phyloP scores from a whole-genome alignment of 2,797 vertebrate genomes.

The Oryzias dopingdopingensis region DNA sequence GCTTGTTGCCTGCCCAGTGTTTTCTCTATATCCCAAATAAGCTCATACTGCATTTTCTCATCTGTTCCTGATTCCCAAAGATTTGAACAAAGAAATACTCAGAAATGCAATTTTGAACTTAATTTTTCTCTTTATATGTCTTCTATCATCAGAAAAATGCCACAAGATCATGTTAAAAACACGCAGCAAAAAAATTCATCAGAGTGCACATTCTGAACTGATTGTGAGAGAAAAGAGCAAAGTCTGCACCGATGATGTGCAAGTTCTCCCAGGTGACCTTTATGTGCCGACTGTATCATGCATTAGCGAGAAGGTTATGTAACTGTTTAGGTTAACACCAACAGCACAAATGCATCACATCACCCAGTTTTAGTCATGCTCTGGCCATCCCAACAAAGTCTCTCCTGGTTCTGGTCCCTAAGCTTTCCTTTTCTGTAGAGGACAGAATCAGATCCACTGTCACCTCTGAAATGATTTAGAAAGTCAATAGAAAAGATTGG shows the following conservation, averaged over 20 bases:
- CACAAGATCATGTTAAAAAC: no score
- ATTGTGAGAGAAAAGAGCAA: conserved; percentile 14
- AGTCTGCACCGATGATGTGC: not conserved
- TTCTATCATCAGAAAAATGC: no score
- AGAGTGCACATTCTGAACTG: conserved; percentile 6
- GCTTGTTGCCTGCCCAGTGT: no score
- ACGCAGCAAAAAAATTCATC: no score
- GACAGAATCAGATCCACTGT: conserved; percentile 18
- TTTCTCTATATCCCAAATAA: no score
- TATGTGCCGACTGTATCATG: conserved; percentile 34
- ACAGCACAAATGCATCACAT: conserved; percentile 38
- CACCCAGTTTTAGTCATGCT: conserved; percentile 22
- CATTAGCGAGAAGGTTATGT: conserved; percentile 46
- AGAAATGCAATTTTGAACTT: no score
- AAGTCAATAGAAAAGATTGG: not conserved
- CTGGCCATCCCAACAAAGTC: conserved; percentile 12
- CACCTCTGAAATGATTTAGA: not conserved
- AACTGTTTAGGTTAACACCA: conserved; percentile 41
- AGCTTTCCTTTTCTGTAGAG: conserved; percentile 25
- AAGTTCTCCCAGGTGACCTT: conserved; percentile 30
- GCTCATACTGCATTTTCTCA: no score
- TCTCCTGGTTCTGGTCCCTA: conserved; percentile 24
- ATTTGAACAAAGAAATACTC: no score
- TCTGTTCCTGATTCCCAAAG: no score
- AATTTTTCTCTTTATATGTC: no score